phyloP scores from a whole-genome alignment of 2,113 vertebrate species.

The Casuarius casuarius region DNA sequence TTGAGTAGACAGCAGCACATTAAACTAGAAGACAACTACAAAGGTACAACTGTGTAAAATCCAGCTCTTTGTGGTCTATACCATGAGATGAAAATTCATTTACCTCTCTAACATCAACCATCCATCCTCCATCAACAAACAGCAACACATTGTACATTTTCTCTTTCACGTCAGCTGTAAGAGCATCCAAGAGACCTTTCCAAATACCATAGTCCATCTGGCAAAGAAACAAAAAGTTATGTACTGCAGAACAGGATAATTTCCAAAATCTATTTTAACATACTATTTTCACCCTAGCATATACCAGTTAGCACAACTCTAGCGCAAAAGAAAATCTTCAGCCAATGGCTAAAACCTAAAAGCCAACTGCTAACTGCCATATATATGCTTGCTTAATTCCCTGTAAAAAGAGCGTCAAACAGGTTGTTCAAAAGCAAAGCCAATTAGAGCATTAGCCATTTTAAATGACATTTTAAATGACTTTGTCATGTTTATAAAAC shows the following conservation, averaged over 20 bases:
- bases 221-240: conserved; percentile 49
- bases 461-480: background rate
- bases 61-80: accelerated
- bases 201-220: conserved; percentile 88
- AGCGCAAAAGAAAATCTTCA: conserved; percentile 16
- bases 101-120: conserved; percentile 96
- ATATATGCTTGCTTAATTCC: background rate
- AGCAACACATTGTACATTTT: conserved; percentile 97
- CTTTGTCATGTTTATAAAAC: background rate
- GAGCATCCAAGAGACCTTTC: conserved; percentile 87
- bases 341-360: background rate
- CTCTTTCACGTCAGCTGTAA: conserved; percentile 94
- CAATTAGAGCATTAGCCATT: background rate
- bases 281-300: background rate
- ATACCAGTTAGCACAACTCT: background rate
- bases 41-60: background rate
- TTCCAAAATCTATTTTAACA: conserved; percentile 19
- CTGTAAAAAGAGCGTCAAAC: background rate
- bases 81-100: background rate
- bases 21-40: background rate
- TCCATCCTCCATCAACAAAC: conserved; percentile 98
- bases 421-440: background rate
- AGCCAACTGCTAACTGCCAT: conserved; percentile 1
- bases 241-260: background rate
- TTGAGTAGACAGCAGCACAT: background rate